Evolutionary conservation across 1,140 invertebrate genomes (phyloP), one percentile per base, ranked within the genome.

Genomic region (Cataglyphis hispanica): DNA sequence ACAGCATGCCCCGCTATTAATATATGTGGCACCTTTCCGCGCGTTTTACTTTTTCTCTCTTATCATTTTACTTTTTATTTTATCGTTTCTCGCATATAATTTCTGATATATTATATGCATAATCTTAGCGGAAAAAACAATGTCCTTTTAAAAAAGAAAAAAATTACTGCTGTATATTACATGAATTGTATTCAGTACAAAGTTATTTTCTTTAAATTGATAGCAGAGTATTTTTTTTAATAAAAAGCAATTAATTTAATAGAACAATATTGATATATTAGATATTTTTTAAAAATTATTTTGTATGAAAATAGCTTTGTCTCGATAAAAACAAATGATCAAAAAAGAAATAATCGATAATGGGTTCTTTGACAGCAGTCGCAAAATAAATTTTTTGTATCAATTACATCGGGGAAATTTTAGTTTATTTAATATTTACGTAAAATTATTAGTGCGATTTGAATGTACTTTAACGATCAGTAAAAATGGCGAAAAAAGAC

Each of bases 241-340:
- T 70, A 1, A 16, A 40, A 2, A 7, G 70, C 1, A 72, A 7
- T 74, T 67, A 76, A 63, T 63, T 63, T 63, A 22, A 63, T 40
- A 22, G 25, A 58, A 60, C 6, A 10, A 5, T 40, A 40, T 34
- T 40, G 13, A 8, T 40, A 63, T 50, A 19, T 19, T 5, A 19
- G 3, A 50, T 50, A 50, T 19, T 43, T 72, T 56, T 56, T 7
- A 7, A 34, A 43, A 5, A 2, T 5, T 75, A 43, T 46, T 46
- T 61, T 0, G 56, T 10, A 4, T 74, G 77, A 86, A 69, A 34
- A 16, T 50, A 72, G 37, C 34, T 78, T 74, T 34, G 43, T 11
- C 46, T 75, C n/a, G 34, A 11, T 37, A 27, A 4, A 81, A 89
- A 89, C 87, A 89, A 66, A 60, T 46, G 87, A 88, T 34, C 2